Evolutionary conservation across 2,797 vertebrate genomes (phyloP).

Genomic region (Neopelma chrysocephalum): DNA sequence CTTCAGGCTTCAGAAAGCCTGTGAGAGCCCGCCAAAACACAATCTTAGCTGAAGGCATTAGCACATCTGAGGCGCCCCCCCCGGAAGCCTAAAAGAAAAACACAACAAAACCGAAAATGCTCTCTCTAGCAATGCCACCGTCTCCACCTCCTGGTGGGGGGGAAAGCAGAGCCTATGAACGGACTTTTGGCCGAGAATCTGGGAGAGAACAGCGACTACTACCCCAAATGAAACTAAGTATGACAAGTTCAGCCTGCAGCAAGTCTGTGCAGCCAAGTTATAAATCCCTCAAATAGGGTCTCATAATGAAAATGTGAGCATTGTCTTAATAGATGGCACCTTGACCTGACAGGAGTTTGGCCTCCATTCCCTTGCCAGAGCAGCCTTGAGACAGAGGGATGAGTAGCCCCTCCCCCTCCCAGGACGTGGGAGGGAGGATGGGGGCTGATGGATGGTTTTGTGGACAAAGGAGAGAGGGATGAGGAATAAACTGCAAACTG

Average conservation of each 20-base stretch:
- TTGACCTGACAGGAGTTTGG: slow-evolving; percentile 19
- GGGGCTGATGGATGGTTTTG: neutral
- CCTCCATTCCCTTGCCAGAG: neutral
- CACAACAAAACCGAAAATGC: neutral
- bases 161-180: neutral
- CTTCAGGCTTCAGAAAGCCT: neutral
- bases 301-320: slow-evolving; percentile 22
- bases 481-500: slow-evolving; percentile 23
- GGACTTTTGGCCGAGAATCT: neutral
- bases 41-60: neutral
- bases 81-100: neutral
- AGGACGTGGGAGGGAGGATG: neutral
- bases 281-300: neutral
- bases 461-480: slow-evolving; percentile 6
- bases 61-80: neutral
- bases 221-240: neutral
- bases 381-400: neutral
- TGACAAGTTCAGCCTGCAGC: neutral
- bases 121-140: neutral
- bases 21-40: slow-evolving; percentile 11
- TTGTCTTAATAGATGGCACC: slow-evolving; percentile 1
- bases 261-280: neutral
- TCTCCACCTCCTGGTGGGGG: neutral
- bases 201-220: neutral
- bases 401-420: neutral